Conservation (phyloP, 2,113 vertebrate genomes). For the Ptyas mucosa region DNA sequence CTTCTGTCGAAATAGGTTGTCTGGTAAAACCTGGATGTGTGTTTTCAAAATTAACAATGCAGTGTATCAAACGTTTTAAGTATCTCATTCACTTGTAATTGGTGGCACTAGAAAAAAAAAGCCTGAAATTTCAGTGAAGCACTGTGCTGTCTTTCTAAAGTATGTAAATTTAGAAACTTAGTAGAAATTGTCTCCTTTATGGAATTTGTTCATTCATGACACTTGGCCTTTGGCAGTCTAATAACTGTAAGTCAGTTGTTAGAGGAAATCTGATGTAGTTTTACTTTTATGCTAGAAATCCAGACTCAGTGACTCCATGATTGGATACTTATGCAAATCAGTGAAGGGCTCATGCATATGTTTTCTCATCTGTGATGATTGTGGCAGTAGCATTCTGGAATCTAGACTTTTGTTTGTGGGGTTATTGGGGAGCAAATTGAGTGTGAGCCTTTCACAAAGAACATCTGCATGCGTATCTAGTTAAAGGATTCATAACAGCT, state of each 20-base stretch:
- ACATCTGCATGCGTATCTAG: constrained; percentile 12
- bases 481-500: constrained; percentile 12
- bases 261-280: constrained; percentile 26
- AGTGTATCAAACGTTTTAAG: constrained; percentile 43
- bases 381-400: not conserved
- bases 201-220: constrained; percentile 21
- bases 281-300: not conserved
- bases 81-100: constrained; percentile 30
- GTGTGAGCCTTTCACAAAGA: constrained; percentile 6
- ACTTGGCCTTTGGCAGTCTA: constrained; percentile 33
- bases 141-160: constrained; percentile 29
- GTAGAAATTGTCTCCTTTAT: not conserved
- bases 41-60: constrained; percentile 44
- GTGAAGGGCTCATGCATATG: constrained; percentile 11
- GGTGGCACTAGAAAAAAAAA: constrained; percentile 36
- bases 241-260: constrained; percentile 26
- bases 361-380: not conserved
- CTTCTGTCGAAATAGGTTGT: constrained; percentile 41
- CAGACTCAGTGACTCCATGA: constrained; percentile 3
- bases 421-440: not conserved
- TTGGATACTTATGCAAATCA: constrained; percentile 21
- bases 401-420: not conserved
- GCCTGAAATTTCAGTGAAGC: constrained; percentile 45
- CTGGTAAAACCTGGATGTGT: constrained; percentile 50
- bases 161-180: constrained; percentile 20